Evolutionary conservation across 1,140 invertebrate genomes (phyloP).

Genomic region (Drosophila lowei): DNA sequence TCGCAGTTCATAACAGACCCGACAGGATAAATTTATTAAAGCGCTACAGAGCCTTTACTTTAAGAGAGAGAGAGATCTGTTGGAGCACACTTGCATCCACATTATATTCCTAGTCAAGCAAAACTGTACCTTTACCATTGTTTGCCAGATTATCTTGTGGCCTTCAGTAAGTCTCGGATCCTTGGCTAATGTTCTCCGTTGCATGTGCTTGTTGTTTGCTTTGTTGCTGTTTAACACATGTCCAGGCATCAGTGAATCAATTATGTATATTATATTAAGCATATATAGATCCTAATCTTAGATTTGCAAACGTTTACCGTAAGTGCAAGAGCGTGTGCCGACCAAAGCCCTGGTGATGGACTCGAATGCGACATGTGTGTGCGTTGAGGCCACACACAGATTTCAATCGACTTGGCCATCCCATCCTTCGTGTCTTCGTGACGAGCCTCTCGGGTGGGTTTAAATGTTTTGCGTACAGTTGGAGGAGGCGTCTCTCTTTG

Average conservation of each 20-base stretch:
- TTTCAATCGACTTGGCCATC: too few species aligned
- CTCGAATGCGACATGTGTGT: background rate
- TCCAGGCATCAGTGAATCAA: conserved; percentile 49
- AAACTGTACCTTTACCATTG: background rate
- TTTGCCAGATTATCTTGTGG: background rate
- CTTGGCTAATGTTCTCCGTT: conserved; percentile 43
- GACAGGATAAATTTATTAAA: too few species aligned
- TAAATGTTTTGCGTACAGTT: conserved; percentile 16
- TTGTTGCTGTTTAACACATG: conserved; percentile 38
- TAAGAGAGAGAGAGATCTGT: too few species aligned
- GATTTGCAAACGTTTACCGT: conserved; percentile 10
- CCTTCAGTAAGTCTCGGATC: background rate
- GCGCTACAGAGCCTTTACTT: too few species aligned
- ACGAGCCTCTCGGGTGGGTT: background rate
- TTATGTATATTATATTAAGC: conserved; percentile 23
- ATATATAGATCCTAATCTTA: conserved; percentile 14
- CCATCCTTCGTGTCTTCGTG: too few species aligned
- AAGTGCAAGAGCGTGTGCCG: conserved; percentile 8
- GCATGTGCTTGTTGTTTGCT: conserved; percentile 42
- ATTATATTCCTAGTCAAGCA: too few species aligned
- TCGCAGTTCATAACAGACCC: too few species aligned
- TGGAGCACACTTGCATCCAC: too few species aligned
- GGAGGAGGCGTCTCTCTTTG: conserved; percentile 3
- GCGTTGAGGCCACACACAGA: too few species aligned
- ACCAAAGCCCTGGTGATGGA: background rate